Base-by-base conservation (phyloP, 1,140 invertebrate genomes). In the Intoshia linei region DNA sequence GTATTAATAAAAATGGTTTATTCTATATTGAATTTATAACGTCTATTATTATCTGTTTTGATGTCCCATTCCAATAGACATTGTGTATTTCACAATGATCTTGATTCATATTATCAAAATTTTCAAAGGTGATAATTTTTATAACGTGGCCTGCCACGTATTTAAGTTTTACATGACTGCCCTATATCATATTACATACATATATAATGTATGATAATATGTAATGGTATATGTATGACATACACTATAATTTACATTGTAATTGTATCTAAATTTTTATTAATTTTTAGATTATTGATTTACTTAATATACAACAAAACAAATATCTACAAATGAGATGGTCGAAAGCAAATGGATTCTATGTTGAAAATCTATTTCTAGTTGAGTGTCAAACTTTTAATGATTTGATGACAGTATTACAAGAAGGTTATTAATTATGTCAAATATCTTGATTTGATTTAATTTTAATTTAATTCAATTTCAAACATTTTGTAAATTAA, bases 311-410 rank as follows among this genome's bases (percentile, higher is more conserved):
- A 0, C 74, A 76, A 50, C 51, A 49, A 25, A 34, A 45, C 23
- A 39, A 48, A 25, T 45, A 52, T 36, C 57, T 83, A 31, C 68
- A 73, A 34, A 74, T 84, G 2, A 57, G 81, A 32, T 87, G 79
- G 78, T 74, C 74, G 14, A 81, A 81, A 52, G 76, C 81, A 50
- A 64, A 74, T 31, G 74, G 77, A 3, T 87, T 87, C 51, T 84
- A 83, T 50, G 78, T 87, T 6, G 79, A 90, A 52, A 87, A 90
- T 56, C 62, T 83, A 0, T 87, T 84, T 53, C 75, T 72, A 1
- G 75, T 84, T 0, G 74, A 83, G 48, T 87, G 79, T 49, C 74
- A 79, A 52, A 71, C 79, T 46, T 58, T 79, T n/a, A 78, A 84
- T 45, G 79, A 87, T 56, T 61, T 87, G 23, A 65, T 81, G 43